phyloP scores from a whole-genome alignment of 2,888 invertebrate species.

The Pseudeuparius sepicola region DNA sequence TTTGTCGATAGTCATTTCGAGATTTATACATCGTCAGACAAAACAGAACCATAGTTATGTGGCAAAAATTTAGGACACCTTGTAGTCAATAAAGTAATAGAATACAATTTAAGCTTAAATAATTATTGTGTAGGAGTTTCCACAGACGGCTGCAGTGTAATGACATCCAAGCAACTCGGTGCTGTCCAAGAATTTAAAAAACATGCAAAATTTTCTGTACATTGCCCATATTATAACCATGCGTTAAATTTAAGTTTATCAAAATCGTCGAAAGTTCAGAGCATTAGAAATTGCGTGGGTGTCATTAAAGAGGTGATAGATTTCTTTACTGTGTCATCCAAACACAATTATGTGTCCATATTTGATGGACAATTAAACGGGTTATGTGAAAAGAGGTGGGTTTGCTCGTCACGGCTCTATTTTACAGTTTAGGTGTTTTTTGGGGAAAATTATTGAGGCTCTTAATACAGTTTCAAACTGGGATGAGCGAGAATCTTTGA shows the following conservation, averaged over 20 bases:
- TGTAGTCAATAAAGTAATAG: neutral
- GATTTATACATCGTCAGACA: neutral
- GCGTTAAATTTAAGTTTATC: neutral
- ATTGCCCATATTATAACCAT: constrained; percentile 3
- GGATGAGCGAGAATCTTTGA: no score
- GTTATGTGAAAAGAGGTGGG: no score
- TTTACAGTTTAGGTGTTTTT: no score
- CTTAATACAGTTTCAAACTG: no score
- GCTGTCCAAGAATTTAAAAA: neutral
- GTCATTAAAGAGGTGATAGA: no score
- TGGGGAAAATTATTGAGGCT: no score
- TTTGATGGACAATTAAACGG: no score
- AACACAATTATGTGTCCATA: no score
- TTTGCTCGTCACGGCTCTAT: no score
- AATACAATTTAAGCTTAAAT: neutral
- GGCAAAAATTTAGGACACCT: neutral
- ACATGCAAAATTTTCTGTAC: neutral
- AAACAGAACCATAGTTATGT: constrained; percentile 2
- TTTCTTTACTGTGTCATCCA: no score
- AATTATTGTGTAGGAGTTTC: constrained; percentile 1
- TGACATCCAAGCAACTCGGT: neutral
- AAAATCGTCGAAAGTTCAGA: neutral
- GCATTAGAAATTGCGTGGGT: no score
- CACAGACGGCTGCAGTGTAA: neutral
- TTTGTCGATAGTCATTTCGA: constrained; percentile 6